These are phyloP conservation scores for Varroa destructor DNA, from an alignment of 1,140 invertebrate species.

Conservation along the genomic window DNA sequence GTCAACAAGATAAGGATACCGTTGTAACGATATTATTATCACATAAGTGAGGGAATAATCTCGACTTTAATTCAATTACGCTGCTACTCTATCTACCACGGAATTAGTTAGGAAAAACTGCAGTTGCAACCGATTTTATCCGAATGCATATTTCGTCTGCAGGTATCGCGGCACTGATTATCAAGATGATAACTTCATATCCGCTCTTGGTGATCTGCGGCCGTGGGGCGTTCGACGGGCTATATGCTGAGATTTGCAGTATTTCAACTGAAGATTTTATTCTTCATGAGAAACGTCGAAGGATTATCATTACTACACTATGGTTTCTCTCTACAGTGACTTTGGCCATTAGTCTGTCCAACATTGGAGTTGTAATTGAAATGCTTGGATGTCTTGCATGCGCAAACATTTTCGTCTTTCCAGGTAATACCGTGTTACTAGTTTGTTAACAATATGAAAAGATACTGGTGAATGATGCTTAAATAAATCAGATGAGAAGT, in stretches of 20 bases:
- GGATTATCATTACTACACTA: constrained; percentile 45
- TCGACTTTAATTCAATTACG: too few species aligned
- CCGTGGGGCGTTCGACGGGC: constrained; percentile 42
- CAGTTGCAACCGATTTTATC: too few species aligned
- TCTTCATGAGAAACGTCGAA: constrained; percentile 38
- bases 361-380: constrained; percentile 54
- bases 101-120: too few species aligned
- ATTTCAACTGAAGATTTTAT: constrained; percentile 38
- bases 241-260: constrained; percentile 40
- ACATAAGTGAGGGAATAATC: too few species aligned
- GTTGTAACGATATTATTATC: too few species aligned
- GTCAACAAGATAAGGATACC: too few species aligned
- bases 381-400: constrained; percentile 52
- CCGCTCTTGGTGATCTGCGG: constrained; percentile 59
- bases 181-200: constrained; percentile 59
- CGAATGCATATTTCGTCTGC: not conserved
- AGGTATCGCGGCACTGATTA: constrained; percentile 49
- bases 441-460: not conserved
- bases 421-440: constrained; percentile 41
- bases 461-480: not conserved
- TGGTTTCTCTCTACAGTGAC: constrained; percentile 51
- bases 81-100: too few species aligned
- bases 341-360: constrained; percentile 51
- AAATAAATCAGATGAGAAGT: not conserved
- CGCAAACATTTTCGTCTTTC: constrained; percentile 55